Evolutionary conservation across 2,113 vertebrate species (phyloP), one percentile per base, ranked within the genome.

Genomic region (Nothocercus nigrocapillus): DNA sequence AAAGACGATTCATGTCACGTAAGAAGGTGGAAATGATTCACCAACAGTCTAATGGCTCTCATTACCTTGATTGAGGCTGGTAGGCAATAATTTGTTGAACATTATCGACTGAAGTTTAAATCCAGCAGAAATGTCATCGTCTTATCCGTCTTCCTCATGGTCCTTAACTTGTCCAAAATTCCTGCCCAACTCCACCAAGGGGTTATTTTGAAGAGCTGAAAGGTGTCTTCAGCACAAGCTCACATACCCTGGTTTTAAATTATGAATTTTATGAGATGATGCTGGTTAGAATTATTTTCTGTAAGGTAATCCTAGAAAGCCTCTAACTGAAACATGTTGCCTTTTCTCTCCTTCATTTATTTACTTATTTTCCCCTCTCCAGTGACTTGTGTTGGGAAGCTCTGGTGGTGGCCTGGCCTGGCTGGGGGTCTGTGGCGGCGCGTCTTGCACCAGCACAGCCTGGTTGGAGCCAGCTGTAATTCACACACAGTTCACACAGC

Each of bases 341-440:
- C 30, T 89, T 64, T 87, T 40, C 38, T 72, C 14, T 22, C 32
- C 51, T 53, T 13, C 11, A 24, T 51, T 24, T 51, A 21, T 49
- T 49, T 49, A 19, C 18, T 47, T 47, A 20, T 47, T 47, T 47
- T 47, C 70, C 51, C 51, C 54, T 51, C 90, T 28, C 21, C 13
- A 21, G 62, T 59, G 92, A 72, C 90, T 96, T 61, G 56, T 96
- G 79, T 95, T 90, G 96, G 95, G 92, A 97, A 93, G 64, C 47
- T 88, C 25, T 74, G 0, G 1, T 53, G 24, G 61, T 82, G 93
- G 91, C 45, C 45, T 20, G 45, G 42, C 42, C 42, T 42, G 42
- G 42, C 42, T 42, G 42, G 42, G 45, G 45, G 45, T 9, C 16
- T 11, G 44, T 16, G 15, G 44, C 44, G 5, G 44, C 44, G 14